Percentiles rank a stretch among this genome's conserved stretches.
phyloP scores from a whole-genome alignment of 1,140 invertebrate genomes.

The Panagrolaimus sp. region DNA sequence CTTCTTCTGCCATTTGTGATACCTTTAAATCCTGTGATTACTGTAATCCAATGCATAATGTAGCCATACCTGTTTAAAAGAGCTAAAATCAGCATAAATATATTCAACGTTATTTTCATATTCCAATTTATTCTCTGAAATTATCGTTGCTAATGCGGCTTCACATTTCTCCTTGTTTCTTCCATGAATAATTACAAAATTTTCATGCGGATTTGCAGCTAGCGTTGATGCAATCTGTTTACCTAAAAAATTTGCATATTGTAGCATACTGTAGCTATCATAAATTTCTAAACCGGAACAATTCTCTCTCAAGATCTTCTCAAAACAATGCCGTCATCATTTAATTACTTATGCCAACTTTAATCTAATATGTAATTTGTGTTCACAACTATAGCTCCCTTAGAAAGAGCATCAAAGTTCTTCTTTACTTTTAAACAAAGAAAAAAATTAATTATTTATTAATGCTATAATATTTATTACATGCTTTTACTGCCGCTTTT shows the following conservation, averaged over 20 bases:
- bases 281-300: neutral
- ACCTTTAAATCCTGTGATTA: conserved; percentile 21
- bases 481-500: no score
- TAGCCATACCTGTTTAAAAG: conserved; percentile 29
- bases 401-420: no score
- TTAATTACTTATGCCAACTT: no score
- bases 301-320: no score
- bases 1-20: conserved; percentile 31
- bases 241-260: neutral
- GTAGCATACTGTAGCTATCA: neutral
- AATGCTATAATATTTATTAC: no score
- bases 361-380: no score
- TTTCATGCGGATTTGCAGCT: conserved; percentile 1
- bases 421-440: no score
- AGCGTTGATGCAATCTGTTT: neutral
- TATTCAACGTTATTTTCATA: conserved; percentile 28
- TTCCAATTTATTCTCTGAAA: conserved; percentile 6
- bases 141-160: conserved; percentile 22
- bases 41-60: neutral
- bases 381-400: no score
- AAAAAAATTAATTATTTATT: no score
- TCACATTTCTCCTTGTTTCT: conserved; percentile 27
- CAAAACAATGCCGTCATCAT: no score
- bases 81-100: conserved; percentile 34
- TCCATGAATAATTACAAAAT: conserved; percentile 43